These are phyloP conservation scores for Drosophila affinis DNA, from an alignment of 2,888 invertebrate genomes.

Conservation along the genomic window DNA sequence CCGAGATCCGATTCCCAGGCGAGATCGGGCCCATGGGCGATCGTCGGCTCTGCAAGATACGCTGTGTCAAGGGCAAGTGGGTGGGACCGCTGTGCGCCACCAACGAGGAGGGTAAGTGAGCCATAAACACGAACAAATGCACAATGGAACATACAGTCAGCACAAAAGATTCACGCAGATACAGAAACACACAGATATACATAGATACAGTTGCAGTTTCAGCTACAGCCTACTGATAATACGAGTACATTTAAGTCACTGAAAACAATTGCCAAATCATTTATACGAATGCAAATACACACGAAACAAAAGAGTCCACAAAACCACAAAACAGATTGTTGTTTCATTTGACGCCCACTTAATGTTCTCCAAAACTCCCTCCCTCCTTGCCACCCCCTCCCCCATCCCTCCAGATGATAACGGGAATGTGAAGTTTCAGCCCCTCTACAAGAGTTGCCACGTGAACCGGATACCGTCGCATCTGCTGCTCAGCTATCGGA, in stretches of 20 bases:
- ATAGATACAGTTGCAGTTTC: constrained; percentile 15
- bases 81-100: constrained; percentile 92
- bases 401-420: constrained; percentile 85
- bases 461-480: constrained; percentile 89
- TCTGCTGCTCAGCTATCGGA: constrained; percentile 89
- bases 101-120: constrained; percentile 87
- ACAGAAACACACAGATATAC: constrained; percentile 40
- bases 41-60: constrained; percentile 91
- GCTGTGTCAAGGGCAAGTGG: constrained; percentile 93
- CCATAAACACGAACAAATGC: constrained; percentile 29
- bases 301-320: constrained; percentile 31
- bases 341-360: constrained; percentile 62
- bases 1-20: constrained; percentile 87
- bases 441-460: constrained; percentile 89
- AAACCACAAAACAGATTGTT: constrained; percentile 59
- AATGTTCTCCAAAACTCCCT: constrained; percentile 24
- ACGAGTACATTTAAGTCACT: constrained; percentile 42
- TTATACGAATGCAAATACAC: constrained; percentile 52
- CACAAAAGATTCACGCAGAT: constrained; percentile 34
- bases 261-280: constrained; percentile 49
- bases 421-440: constrained; percentile 87
- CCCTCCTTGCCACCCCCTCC: constrained; percentile 7
- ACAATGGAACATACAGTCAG: constrained; percentile 29
- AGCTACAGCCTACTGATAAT: constrained; percentile 10
- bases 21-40: constrained; percentile 90